Evolutionary conservation across 2,113 vertebrate species (phyloP).

Genomic region (Entelurus aequoreus): DNA sequence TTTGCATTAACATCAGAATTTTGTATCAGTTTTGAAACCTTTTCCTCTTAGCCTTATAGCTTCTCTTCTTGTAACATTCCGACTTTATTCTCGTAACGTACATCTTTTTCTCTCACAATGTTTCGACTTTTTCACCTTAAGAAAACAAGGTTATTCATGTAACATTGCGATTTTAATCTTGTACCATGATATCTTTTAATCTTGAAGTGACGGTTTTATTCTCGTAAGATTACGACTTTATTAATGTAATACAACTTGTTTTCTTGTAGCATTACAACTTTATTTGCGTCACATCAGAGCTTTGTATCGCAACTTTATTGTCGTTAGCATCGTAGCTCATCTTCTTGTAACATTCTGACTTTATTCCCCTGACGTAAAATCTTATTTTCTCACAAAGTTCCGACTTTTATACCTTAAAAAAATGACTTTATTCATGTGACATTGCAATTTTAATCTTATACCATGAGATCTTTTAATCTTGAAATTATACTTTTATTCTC

Average conservation of each 20-base stretch:
- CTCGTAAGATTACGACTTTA: not conserved
- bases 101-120: not conserved
- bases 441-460: not conserved
- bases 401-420: not conserved
- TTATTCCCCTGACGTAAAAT: not conserved
- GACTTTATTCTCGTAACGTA: not conserved
- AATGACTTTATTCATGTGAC: not conserved
- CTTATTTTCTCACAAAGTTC: not conserved
- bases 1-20: no score
- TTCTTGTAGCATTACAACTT: not conserved
- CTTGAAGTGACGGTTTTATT: not conserved
- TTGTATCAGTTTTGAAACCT: no score
- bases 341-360: not conserved
- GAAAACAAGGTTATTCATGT: not conserved
- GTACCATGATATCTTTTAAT: no score
- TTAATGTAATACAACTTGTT: not conserved
- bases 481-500: not conserved
- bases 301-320: not conserved
- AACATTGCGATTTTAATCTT: not conserved
- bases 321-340: no score
- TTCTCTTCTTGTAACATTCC: not conserved
- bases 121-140: not conserved
- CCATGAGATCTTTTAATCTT: no score
- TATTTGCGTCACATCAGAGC: no score
- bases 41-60: no score